Evolutionary conservation across 2,113 vertebrate genomes (phyloP).

Genomic region (Sebastes fasciatus): DNA sequence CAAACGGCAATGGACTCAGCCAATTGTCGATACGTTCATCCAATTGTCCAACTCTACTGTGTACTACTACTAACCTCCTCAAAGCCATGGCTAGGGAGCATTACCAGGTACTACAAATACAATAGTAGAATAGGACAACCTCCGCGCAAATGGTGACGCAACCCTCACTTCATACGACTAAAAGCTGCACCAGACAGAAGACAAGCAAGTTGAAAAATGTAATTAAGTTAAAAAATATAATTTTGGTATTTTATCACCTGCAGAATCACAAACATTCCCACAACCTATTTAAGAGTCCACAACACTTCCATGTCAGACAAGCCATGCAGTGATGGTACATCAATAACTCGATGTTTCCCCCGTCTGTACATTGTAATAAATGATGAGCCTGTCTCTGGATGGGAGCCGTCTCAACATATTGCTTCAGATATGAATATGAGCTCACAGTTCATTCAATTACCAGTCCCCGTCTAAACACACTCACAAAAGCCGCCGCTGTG

Average conservation of each 20-base stretch:
- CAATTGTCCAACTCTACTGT: neutral
- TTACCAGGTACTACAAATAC: neutral
- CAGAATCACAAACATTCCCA: neutral
- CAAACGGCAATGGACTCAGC: too few species aligned
- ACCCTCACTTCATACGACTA: neutral
- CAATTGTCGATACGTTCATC: neutral
- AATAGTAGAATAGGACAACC: neutral
- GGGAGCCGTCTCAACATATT: conserved; percentile 23
- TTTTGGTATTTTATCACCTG: neutral
- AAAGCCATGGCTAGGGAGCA: neutral
- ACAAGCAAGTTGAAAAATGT: neutral
- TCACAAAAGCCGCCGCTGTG: conserved; percentile 25
- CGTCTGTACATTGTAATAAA: neutral
- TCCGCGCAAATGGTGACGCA: neutral
- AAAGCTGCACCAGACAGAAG: neutral
- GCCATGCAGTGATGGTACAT: neutral
- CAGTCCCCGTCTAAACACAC: conserved; percentile 45
- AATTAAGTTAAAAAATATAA: neutral
- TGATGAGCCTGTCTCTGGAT: neutral
- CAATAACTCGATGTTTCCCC: conserved; percentile 1
- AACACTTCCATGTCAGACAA: neutral
- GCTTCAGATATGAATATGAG: conserved; percentile 32
- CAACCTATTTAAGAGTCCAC: neutral
- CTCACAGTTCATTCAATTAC: conserved; percentile 48
- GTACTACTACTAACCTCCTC: neutral